These are phyloP conservation scores for Chiridota heheva DNA, from an alignment of 35 echinoderm and acorn worm species.

Conservation along the genomic window DNA sequence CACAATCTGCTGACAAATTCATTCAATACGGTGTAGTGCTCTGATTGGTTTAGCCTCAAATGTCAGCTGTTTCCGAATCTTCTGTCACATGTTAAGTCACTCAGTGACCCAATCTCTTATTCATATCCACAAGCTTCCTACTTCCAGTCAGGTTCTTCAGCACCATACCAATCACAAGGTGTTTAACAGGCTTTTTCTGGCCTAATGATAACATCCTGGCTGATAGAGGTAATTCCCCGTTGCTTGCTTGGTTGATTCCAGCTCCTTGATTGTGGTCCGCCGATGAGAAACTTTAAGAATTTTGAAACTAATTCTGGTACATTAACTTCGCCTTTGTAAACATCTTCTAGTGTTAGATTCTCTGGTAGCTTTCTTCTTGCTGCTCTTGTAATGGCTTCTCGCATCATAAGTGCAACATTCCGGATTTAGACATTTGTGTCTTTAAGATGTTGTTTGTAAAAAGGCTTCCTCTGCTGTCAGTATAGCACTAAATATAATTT, in stretches of 20 bases:
- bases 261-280: conserved; percentile 1
- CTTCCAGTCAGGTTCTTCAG: conserved; percentile 19
- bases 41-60: not conserved
- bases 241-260: conserved; percentile 11
- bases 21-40: conserved; percentile 11
- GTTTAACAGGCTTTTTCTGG: conserved; percentile 2
- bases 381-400: conserved; percentile 1
- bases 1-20: conserved; percentile 14
- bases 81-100: conserved; percentile 17
- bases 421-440: not conserved
- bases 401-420: not conserved
- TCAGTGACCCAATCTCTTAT: not conserved
- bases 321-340: conserved; percentile 12
- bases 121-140: conserved; percentile 13
- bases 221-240: not conserved
- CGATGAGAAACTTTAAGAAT: conserved; percentile 13
- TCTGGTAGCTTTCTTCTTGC: not conserved
- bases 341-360: conserved; percentile 13
- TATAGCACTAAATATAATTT: not conserved
- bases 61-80: conserved; percentile 13
- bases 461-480: conserved; percentile 4
- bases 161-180: not conserved
- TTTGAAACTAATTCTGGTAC: conserved; percentile 2
- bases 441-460: not conserved
- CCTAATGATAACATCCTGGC: conserved; percentile 1